These are phyloP conservation scores for Agonopterix heracliana DNA, from an alignment of 2,888 invertebrate genomes.

Conservation along the genomic window DNA sequence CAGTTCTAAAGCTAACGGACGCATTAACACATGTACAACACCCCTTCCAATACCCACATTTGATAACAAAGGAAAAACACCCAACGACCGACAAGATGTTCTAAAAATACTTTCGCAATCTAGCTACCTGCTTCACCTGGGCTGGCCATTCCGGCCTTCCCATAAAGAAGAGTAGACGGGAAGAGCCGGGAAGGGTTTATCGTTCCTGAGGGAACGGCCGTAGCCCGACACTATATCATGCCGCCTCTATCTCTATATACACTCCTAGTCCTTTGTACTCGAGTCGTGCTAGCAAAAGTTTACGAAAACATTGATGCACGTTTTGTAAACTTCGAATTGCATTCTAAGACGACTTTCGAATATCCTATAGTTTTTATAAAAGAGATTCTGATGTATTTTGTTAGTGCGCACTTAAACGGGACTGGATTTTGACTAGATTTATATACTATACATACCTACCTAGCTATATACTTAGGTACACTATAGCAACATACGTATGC, in stretches of 20 bases:
- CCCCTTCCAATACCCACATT: constrained; percentile 59
- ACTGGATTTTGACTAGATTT: no score
- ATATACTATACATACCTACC: no score
- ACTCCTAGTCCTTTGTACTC: constrained; percentile 54
- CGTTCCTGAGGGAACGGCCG: constrained; percentile 69
- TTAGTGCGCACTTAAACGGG: no score
- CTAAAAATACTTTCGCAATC: constrained; percentile 74
- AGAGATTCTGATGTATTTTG: no score
- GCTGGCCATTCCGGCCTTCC: constrained; percentile 71
- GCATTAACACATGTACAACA: constrained; percentile 52
- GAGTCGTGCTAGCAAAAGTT: constrained; percentile 40
- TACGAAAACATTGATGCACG: constrained; percentile 34
- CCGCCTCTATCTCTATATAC: constrained; percentile 61
- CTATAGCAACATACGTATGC: no score
- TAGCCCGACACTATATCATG: constrained; percentile 74
- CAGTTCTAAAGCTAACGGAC: constrained; percentile 40
- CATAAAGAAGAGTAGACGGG: constrained; percentile 75
- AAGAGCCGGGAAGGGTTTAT: constrained; percentile 73
- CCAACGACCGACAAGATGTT: constrained; percentile 69
- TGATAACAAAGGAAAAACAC: constrained; percentile 74
- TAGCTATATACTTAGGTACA: no score
- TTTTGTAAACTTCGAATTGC: not conserved
- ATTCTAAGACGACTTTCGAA: no score
- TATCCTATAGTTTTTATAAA: no score
- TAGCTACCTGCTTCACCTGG: constrained; percentile 72